These are phyloP conservation scores for Sebastolobus altivelis DNA, from an alignment of 2,797 vertebrate genomes.

Conservation along the genomic window DNA sequence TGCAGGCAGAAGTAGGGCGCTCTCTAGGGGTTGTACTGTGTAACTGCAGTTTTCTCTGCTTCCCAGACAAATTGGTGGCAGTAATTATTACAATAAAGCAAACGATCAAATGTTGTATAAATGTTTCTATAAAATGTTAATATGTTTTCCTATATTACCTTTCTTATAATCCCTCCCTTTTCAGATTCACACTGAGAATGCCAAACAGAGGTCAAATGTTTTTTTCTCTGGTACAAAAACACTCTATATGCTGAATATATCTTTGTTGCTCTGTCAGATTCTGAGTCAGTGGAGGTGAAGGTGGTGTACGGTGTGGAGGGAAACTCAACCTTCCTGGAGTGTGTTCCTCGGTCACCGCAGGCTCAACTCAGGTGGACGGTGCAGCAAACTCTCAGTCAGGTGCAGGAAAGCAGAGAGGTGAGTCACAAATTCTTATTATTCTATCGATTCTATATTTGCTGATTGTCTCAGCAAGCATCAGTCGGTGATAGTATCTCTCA, in stretches of 20 bases:
- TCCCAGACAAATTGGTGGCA: background rate
- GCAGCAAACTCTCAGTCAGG: conserved; percentile 35
- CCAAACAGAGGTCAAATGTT: background rate
- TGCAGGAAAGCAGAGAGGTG: conserved; percentile 70
- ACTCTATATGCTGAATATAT: background rate
- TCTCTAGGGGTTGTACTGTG: conserved; percentile 4
- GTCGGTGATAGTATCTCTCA: background rate
- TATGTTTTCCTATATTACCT: no score
- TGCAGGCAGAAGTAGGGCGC: background rate
- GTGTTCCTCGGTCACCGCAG: conserved; percentile 80
- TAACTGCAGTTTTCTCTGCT: background rate
- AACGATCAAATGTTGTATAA: background rate
- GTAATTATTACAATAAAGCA: background rate
- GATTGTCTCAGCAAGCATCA: no score
- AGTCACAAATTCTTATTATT: background rate
- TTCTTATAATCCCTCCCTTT: background rate
- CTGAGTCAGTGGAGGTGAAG: conserved; percentile 68
- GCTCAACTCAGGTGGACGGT: conserved; percentile 81
- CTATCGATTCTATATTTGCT: no score
- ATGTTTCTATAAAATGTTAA: background rate
- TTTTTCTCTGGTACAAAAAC: background rate
- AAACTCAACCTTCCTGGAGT: conserved; percentile 90
- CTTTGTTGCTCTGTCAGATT: conserved; percentile 57
- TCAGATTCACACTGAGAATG: background rate
- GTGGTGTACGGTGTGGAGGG: conserved; percentile 87